These are phyloP conservation scores for Bombus waltoni DNA, from an alignment of 1,140 invertebrate genomes.

Conservation along the genomic window DNA sequence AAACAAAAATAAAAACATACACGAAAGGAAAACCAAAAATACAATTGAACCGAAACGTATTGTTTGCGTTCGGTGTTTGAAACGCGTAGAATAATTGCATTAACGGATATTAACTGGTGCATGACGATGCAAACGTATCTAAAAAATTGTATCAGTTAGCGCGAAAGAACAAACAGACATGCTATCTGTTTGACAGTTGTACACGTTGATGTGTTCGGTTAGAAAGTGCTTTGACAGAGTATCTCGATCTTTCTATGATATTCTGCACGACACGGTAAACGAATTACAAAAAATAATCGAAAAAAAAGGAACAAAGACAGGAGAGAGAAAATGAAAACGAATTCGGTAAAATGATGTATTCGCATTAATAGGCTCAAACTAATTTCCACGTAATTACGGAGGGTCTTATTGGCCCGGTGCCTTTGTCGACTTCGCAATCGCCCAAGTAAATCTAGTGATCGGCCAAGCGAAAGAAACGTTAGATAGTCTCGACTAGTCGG, in stretches of 20 bases:
- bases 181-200: background rate
- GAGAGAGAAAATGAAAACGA: background rate
- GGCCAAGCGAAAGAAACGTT: slow-evolving; percentile 19
- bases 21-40: background rate
- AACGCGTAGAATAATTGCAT: slow-evolving; percentile 25
- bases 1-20: too few species aligned
- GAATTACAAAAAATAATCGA: background rate
- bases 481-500: background rate
- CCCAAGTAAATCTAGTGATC: background rate
- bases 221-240: background rate
- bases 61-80: background rate
- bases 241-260: background rate
- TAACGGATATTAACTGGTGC: slow-evolving; percentile 29
- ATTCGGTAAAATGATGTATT: slow-evolving; percentile 30
- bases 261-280: background rate
- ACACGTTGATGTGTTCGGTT: background rate
- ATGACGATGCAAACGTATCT: background rate
- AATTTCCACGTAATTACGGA: slow-evolving; percentile 40
- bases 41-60: background rate
- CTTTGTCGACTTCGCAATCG: background rate
- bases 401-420: background rate
- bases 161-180: background rate
- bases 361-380: slow-evolving; percentile 33
- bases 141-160: slow-evolving; percentile 24
- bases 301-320: fast-evolving